Percentiles rank a stretch among this genome's conserved stretches.
phyloP scores from a whole-genome alignment of 1,140 invertebrate species.

The Psix sp. region DNA sequence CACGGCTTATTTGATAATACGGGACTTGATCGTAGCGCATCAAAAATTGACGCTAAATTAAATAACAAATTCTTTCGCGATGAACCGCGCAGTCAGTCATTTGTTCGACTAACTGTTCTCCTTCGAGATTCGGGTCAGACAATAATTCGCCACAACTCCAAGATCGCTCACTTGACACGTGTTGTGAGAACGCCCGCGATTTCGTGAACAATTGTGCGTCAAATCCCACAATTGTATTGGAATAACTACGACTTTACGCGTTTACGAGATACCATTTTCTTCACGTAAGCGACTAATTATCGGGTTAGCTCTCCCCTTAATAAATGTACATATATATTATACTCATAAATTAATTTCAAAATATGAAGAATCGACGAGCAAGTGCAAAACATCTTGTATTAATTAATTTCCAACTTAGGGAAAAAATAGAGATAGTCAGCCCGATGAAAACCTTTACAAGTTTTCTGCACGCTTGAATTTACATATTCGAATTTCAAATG shows the following conservation, averaged over 20 bases:
- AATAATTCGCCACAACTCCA: slow-evolving; percentile 2
- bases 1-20: slow-evolving; percentile 42
- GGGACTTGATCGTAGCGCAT: slow-evolving; percentile 10
- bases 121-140: slow-evolving; percentile 2
- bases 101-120: slow-evolving; percentile 13
- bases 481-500: too few relatives aligned
- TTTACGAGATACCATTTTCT: slow-evolving; percentile 21
- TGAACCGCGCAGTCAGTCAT: slow-evolving; percentile 4
- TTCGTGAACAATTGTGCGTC: slow-evolving; percentile 32
- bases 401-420: slow-evolving; percentile 17
- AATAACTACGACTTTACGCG: slow-evolving; percentile 10
- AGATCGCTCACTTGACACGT: neutral
- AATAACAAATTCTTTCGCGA: slow-evolving; percentile 29
- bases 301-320: slow-evolving; percentile 25
- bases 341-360: slow-evolving; percentile 40
- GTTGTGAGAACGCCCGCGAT: slow-evolving; percentile 6
- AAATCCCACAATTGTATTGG: slow-evolving; percentile 17
- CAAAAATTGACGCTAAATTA: slow-evolving; percentile 34
- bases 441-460: neutral
- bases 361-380: slow-evolving; percentile 31
- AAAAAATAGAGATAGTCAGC: neutral
- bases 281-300: slow-evolving; percentile 24
- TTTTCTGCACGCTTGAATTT: too few relatives aligned
- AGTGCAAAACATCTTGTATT: slow-evolving; percentile 26
- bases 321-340: slow-evolving; percentile 35